Conservation (phyloP, 1,140 invertebrate genomes). For the Drosophila sturtevanti region DNA sequence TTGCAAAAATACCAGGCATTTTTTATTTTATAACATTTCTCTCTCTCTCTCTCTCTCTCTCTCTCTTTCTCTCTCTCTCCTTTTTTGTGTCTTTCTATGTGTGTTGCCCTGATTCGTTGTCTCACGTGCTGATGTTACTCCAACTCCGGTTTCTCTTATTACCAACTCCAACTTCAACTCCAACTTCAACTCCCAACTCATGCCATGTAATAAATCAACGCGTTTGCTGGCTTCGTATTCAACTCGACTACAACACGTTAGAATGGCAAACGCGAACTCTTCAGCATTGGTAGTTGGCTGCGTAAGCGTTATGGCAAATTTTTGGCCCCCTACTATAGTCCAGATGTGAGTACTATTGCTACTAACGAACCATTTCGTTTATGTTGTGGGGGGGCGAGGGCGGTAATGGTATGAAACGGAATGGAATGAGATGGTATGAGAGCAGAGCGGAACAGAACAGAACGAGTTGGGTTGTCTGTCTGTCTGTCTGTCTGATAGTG, state of each 20-base stretch:
- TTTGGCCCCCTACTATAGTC: slow-evolving; percentile 85
- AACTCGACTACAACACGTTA: slow-evolving; percentile 59
- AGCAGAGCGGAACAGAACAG: background rate
- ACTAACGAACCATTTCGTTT: slow-evolving; percentile 58
- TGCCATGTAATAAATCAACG: slow-evolving; percentile 76
- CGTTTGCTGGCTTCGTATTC: slow-evolving; percentile 16
- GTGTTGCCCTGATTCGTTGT: slow-evolving; percentile 17
- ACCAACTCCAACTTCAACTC: slow-evolving; percentile 58
- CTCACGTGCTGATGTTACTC: slow-evolving; percentile 10
- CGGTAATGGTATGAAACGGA: background rate
- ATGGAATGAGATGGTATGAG: background rate
- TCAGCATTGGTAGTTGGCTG: slow-evolving; percentile 86
- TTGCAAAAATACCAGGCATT: slow-evolving; percentile 80
- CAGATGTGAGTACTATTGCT: slow-evolving; percentile 83
- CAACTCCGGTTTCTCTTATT: slow-evolving; percentile 16
- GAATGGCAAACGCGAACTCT: slow-evolving; percentile 87
- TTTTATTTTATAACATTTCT: slow-evolving; percentile 76
- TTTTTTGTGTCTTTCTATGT: too few relatives aligned
- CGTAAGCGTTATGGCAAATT: slow-evolving; percentile 86
- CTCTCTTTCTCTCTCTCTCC: slow-evolving; percentile 1
- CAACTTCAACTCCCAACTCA: slow-evolving; percentile 29
- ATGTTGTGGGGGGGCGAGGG: slow-evolving; percentile 12
- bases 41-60: slow-evolving; percentile 35
- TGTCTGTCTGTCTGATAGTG: slow-evolving; percentile 66
- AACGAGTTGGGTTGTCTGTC: slow-evolving; percentile 34